Evolutionary conservation across 2,797 vertebrate species (phyloP).

Genomic region (Nannoperca australis): DNA sequence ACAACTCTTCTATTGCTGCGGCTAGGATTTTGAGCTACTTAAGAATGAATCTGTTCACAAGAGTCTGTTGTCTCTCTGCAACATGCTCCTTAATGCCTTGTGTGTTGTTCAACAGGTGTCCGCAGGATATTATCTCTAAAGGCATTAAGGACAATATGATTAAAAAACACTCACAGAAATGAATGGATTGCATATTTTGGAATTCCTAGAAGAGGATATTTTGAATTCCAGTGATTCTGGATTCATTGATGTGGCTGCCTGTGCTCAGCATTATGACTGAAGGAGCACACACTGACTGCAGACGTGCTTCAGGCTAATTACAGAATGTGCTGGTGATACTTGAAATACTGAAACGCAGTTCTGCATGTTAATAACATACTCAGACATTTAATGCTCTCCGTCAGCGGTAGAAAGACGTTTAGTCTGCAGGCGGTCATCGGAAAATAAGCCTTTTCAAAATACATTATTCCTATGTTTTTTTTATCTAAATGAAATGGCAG

Average conservation of each 20-base stretch:
- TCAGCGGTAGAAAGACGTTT: background rate
- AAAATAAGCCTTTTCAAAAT: background rate
- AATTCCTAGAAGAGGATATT: background rate
- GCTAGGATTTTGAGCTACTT: no score
- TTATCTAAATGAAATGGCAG: background rate
- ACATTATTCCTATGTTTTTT: background rate
- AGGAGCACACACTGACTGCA: slow-evolving; percentile 17
- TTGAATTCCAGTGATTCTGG: background rate
- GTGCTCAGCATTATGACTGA: background rate
- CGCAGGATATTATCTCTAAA: background rate
- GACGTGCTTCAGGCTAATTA: slow-evolving; percentile 42
- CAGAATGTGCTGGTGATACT: slow-evolving; percentile 10
- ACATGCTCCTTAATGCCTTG: background rate
- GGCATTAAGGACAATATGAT: background rate
- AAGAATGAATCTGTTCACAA: background rate
- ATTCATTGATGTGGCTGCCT: slow-evolving; percentile 23
- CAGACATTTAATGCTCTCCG: slow-evolving; percentile 1
- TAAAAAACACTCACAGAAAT: background rate
- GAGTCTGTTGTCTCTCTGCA: background rate
- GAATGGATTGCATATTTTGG: background rate
- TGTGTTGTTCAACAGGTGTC: background rate
- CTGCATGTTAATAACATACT: slow-evolving; percentile 52
- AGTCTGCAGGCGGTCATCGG: slow-evolving; percentile 6
- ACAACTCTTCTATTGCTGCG: no score
- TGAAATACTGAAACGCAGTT: slow-evolving; percentile 28